Evolutionary conservation across 2,113 vertebrate genomes (phyloP).

Genomic region (Hippoglossus stenolepis): DNA sequence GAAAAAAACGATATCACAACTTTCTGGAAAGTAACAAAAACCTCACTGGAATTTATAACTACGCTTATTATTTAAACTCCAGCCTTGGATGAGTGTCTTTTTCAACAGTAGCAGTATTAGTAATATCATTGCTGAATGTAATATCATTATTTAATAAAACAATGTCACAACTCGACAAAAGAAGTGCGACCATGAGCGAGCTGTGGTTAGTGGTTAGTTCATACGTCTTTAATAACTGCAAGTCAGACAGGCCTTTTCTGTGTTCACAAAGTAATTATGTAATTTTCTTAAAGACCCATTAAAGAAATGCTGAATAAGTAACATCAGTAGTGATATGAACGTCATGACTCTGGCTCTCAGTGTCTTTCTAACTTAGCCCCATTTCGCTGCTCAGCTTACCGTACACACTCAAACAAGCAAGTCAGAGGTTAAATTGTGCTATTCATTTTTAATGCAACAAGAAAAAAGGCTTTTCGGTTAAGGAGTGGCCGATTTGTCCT

Average conservation of each 20-base stretch:
- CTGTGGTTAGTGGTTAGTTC: background rate
- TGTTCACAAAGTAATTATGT: background rate
- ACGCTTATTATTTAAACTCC: background rate
- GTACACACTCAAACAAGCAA: background rate
- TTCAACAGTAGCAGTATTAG: background rate
- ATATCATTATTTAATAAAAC: background rate
- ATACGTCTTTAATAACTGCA: background rate
- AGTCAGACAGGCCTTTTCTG: background rate
- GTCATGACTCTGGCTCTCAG: background rate
- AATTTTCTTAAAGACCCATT: background rate
- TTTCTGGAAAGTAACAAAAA: too few relatives aligned
- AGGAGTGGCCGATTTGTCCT: background rate
- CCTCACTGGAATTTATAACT: background rate
- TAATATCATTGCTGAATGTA: background rate
- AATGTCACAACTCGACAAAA: background rate
- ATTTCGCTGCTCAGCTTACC: background rate
- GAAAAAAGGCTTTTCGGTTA: background rate
- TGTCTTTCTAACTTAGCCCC: background rate
- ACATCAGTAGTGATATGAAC: background rate
- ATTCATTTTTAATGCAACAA: background rate
- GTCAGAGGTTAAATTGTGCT: background rate
- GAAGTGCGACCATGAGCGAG: background rate
- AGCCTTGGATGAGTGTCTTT: background rate
- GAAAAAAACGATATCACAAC: too few relatives aligned
- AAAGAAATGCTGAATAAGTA: background rate